Percentiles rank a stretch among this genome's conserved stretches.
Conservation (phyloP, 1,140 invertebrate genomes). For the Anadara kagoshimensis region DNA sequence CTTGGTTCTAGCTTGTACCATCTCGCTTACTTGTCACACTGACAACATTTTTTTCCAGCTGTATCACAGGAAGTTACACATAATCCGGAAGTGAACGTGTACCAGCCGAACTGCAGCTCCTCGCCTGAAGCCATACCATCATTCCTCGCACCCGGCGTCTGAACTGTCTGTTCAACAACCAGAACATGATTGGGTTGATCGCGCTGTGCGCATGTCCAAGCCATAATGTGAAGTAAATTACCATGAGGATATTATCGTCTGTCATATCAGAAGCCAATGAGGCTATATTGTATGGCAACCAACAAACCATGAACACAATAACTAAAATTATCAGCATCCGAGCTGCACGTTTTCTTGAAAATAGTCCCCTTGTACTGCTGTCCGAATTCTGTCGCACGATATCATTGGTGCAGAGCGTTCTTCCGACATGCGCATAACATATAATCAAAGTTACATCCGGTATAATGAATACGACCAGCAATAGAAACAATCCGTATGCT, state of each 20-base stretch:
- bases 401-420: conserved; percentile 77
- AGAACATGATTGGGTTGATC: conserved; percentile 85
- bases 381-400: conserved; percentile 77
- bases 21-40: neutral
- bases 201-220: conserved; percentile 86
- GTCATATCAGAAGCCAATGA: conserved; percentile 80
- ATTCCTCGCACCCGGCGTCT: conserved; percentile 48
- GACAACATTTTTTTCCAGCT: neutral
- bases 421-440: conserved; percentile 75
- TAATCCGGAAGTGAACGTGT: conserved; percentile 33
- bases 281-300: conserved; percentile 89
- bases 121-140: conserved; percentile 35
- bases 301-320: conserved; percentile 94
- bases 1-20: too few relatives aligned
- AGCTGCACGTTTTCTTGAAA: conserved; percentile 91
- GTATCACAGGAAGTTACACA: conserved; percentile 8
- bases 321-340: conserved; percentile 94
- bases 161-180: conserved; percentile 82
- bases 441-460: conserved; percentile 74
- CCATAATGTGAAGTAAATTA: conserved; percentile 78
- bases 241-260: conserved; percentile 48
- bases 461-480: conserved; percentile 75
- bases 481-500: conserved; percentile 75
- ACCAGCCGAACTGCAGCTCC: conserved; percentile 12
- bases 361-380: conserved; percentile 78